Evolutionary conservation across 2,113 vertebrate genomes (phyloP), one percentile per base, ranked within the genome.

Genomic region (Caretta caretta): DNA sequence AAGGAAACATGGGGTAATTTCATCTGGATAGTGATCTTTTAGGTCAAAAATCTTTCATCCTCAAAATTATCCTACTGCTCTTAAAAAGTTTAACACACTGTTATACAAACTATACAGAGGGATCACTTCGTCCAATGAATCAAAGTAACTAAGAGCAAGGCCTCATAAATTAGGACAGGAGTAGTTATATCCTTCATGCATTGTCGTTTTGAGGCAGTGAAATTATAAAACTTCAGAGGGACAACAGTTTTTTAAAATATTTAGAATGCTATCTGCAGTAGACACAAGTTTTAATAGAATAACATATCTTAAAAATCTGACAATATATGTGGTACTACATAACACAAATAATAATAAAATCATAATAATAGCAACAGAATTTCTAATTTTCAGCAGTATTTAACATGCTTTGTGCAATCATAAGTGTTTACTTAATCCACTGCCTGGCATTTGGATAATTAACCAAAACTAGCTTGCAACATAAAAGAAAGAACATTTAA

Each of bases 361-460:
- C 31, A 31, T 29, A 35, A 19, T n/a, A 69, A 11, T 2, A 56
- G 53, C 48, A 72, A 29, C 8, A 78, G 27, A 25, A 8, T 17
- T 90, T 65, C 59, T 78, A n/a, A 6, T 79, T 96, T 90, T 80
- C 84, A 91, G 59, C 42, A 81, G 1, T 82, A 83, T 62, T 75
- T 87, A 50, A 86, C 24, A 75, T 11, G 38, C 4, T 93, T 7
- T 80, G n/a, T 80, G 72, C 19, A 31, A 65, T 85, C 49, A 35
- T n/a, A 29, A 35, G 46, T 25, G 10, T 35, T 35, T 85, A 25
- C 51, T 49, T 51, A 86, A 93, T 65, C 80, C 65, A 5, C 5
- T 49, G 42, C 19, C 16, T 65, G 54, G 1, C 57, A 75, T 6
- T 56, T 31, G 48, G n/a, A 7, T 57, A 62, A 95, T 69, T 91